Evolutionary conservation across 2,888 invertebrate genomes (phyloP).

Genomic region (Drosophila nr. perissopoda): DNA sequence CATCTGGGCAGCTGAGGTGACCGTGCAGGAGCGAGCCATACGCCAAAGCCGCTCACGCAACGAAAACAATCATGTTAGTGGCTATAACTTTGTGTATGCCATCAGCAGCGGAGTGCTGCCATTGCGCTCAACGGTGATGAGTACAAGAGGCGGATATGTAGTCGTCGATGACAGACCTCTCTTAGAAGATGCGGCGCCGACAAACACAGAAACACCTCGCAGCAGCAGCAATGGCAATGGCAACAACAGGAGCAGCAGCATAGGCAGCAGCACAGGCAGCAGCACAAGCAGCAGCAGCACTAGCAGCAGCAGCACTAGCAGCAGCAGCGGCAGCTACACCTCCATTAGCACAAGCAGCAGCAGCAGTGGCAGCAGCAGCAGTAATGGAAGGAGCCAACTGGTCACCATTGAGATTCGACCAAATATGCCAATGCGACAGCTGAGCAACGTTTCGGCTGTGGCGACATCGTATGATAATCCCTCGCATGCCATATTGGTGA

Average conservation of each 20-base stretch:
- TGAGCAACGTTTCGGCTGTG: slow-evolving; percentile 25
- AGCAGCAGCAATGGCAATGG: background rate
- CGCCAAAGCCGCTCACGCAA: slow-evolving; percentile 80
- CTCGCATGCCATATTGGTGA: slow-evolving; percentile 84
- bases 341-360: background rate
- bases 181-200: background rate
- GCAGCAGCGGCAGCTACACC: slow-evolving; percentile 8
- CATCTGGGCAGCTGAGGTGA: slow-evolving; percentile 85
- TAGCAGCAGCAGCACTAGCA: slow-evolving; percentile 31
- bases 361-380: slow-evolving; percentile 35
- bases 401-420: slow-evolving; percentile 48
- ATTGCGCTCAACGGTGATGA: slow-evolving; percentile 26
- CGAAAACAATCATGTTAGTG: slow-evolving; percentile 77
- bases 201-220: background rate
- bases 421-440: slow-evolving; percentile 59
- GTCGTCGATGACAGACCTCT: background rate
- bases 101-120: slow-evolving; percentile 84
- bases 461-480: slow-evolving; percentile 16
- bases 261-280: slow-evolving; percentile 44
- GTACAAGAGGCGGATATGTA: background rate
- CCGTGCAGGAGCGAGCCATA: slow-evolving; percentile 83
- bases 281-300: slow-evolving; percentile 41
- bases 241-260: background rate
- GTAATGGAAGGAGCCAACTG: slow-evolving; percentile 36
- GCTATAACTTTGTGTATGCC: slow-evolving; percentile 84